These are phyloP conservation scores for Nyctereutes procyonoides DNA, from an alignment of 2,113 vertebrate species.

Conservation along the genomic window DNA sequence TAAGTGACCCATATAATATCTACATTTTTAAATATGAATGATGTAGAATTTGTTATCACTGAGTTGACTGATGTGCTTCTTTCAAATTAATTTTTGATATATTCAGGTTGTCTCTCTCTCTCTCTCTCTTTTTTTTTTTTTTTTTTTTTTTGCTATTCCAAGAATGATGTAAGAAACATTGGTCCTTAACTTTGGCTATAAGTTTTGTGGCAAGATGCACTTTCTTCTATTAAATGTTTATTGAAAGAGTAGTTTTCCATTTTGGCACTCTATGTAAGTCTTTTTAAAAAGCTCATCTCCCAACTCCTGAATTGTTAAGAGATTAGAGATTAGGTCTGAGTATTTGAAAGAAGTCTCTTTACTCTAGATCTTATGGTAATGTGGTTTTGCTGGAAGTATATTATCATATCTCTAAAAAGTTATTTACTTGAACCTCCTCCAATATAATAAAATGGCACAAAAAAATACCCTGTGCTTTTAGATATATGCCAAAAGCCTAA, in stretches of 20 bases:
- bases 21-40: background rate
- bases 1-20: background rate
- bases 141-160: background rate
- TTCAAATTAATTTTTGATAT: background rate
- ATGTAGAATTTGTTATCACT: background rate
- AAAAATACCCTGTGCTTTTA: background rate
- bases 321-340: background rate
- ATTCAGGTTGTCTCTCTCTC: background rate
- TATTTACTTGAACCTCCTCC: background rate
- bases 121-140: background rate
- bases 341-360: background rate
- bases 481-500: background rate
- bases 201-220: background rate
- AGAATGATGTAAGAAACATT: background rate
- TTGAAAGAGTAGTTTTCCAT: background rate
- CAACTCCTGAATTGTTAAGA: background rate
- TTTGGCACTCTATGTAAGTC: background rate
- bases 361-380: background rate
- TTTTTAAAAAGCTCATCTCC: background rate
- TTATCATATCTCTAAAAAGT: background rate
- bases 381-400: background rate
- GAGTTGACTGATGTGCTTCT: background rate
- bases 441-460: background rate
- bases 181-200: background rate
- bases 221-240: constrained; percentile 19